Base-by-base conservation (phyloP, 2,888 invertebrate genomes). In the Allophyes oxyacanthae region DNA sequence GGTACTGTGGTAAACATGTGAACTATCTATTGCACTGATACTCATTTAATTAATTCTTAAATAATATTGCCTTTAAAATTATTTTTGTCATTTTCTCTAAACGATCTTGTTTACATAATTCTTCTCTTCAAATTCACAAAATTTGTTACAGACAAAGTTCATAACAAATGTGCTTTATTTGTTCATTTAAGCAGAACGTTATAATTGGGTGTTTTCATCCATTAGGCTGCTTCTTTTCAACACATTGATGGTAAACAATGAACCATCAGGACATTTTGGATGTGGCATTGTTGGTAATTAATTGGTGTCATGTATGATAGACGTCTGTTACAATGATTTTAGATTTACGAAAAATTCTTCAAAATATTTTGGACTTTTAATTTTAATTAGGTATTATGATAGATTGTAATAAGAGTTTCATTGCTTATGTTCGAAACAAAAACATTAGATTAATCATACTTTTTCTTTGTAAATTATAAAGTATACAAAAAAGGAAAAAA, bases 201-300 rank as follows among this genome's bases (percentile, higher is more conserved):
- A 68, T 77, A 77, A 77, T 77, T 77, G 76, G 71, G 38, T 64
- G 61, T 58, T 77, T 42, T 59, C 64, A 64, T 60, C 49, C 52
- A 65, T 64, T 71, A 57, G 61, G 46, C 44, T 40, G 36, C 56
- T 55, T 70, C 65, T 66, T 75, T 72, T 64, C 60, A 64, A 54
- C 62, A 61, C 65, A 75, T 65, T 65, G 57, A 53, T 37, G 48
- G 44, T 51, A 66, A 62, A 77, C 76, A 75, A 77, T 70, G 46
- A 52, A 43, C 33, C 26, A 51, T 46, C 46, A 46, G 50, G 40
- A 49, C 26, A 66, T n/a, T n/a, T 64, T 53, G 59, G 54, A 56
- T 54, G 43, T 64, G 67, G 45, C 54, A 56, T 58, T 63, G 63
- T 44, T 43, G 25, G 43, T 59, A 43, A 73, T 76, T 73, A 72